Conservation (phyloP, 2,113 vertebrate genomes). For the Phalacrocorax brasilianus region DNA sequence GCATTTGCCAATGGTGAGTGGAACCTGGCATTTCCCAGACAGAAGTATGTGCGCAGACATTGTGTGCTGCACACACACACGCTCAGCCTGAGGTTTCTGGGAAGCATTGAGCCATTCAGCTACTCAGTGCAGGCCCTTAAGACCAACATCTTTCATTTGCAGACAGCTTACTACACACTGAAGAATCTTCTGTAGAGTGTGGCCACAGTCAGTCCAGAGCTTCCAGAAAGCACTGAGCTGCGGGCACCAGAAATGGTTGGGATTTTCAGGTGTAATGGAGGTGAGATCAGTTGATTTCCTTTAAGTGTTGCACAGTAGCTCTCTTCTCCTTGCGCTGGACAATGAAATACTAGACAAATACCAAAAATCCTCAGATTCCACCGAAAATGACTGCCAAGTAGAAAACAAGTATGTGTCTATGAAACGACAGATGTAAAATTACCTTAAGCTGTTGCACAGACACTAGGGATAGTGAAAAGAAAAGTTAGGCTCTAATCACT, state of each 20-base stretch:
- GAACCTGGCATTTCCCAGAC: constrained; percentile 51
- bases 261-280: neutral
- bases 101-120: neutral
- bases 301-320: neutral
- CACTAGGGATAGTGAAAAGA: neutral
- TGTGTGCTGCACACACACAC: neutral
- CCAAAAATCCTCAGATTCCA: neutral
- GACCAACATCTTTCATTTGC: neutral
- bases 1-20: constrained; percentile 44
- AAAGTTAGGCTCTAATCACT: neutral
- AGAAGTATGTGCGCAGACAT: neutral
- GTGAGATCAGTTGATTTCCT: neutral
- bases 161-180: neutral
- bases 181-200: neutral
- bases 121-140: neutral
- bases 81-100: constrained; percentile 23
- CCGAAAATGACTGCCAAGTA: neutral
- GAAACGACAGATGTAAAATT: neutral
- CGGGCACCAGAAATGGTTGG: neutral
- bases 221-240: neutral
- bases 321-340: neutral
- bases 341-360: neutral
- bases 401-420: neutral
- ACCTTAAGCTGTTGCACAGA: neutral
- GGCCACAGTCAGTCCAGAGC: neutral